Percentiles rank a stretch among this genome's conserved stretches.
Conservation (phyloP, 2,113 vertebrate genomes). For the Prunella himalayana region DNA sequence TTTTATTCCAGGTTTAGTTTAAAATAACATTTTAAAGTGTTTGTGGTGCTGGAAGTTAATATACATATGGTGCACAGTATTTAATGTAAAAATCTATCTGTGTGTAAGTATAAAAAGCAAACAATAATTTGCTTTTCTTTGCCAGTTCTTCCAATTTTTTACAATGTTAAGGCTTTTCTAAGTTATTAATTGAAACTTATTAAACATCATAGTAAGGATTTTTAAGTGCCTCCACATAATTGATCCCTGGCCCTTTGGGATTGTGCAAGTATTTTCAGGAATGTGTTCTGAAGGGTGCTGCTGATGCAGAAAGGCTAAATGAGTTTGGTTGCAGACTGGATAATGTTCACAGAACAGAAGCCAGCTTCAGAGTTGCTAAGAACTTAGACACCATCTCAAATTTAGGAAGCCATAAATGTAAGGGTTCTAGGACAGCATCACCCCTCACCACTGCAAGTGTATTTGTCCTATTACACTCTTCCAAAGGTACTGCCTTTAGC, state of each 20-base stretch:
- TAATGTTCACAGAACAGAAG: neutral
- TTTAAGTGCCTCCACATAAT: neutral
- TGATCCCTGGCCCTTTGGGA: neutral
- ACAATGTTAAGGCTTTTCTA: neutral
- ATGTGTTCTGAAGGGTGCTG: neutral
- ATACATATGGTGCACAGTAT: neutral
- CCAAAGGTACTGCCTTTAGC: neutral
- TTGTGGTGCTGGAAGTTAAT: neutral
- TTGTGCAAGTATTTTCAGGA: neutral
- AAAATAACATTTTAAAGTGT: neutral
- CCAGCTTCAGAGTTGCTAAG: neutral
- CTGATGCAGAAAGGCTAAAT: neutral
- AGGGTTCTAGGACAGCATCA: neutral
- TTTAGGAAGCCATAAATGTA: neutral
- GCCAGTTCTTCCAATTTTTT: neutral
- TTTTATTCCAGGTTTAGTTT: neutral
- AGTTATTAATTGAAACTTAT: neutral
- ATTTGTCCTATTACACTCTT: neutral
- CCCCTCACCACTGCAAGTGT: neutral
- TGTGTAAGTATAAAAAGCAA: neutral
- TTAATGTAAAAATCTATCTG: neutral
- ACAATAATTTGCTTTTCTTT: neutral
- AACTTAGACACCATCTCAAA: neutral
- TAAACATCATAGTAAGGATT: neutral
- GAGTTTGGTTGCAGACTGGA: neutral